Evolutionary conservation across 2,113 vertebrate species (phyloP).

Genomic region (Poecilia latipinna): DNA sequence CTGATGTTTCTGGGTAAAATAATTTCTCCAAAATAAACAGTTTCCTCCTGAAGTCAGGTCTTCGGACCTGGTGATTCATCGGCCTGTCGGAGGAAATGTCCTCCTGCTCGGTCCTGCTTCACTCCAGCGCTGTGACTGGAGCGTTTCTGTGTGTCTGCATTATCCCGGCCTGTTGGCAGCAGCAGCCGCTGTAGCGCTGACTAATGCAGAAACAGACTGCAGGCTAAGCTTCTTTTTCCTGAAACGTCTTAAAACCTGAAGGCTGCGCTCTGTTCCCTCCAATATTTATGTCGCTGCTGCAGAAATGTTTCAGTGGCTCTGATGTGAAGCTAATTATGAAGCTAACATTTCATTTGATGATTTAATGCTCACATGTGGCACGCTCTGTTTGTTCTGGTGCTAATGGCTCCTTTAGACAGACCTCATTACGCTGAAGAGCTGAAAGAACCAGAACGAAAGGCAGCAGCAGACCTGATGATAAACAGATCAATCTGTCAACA

Average conservation of each 20-base stretch:
- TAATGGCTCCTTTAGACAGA: neutral
- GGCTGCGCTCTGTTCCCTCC: constrained; percentile 31
- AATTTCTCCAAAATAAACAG: neutral
- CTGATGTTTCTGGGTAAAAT: constrained; percentile 3
- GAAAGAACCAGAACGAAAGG: neutral
- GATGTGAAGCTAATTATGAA: neutral
- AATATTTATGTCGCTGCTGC: constrained; percentile 24
- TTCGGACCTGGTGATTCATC: constrained; percentile 29
- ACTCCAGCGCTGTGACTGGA: constrained; percentile 14
- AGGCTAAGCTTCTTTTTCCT: constrained; percentile 67
- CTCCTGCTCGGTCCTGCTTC: constrained; percentile 16
- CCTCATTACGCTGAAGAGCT: neutral
- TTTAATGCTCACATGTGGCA: neutral
- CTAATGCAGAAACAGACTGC: constrained; percentile 75
- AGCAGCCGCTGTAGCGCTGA: constrained; percentile 66
- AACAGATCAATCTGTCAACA: neutral
- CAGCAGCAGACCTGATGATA: neutral
- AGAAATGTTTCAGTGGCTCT: neutral
- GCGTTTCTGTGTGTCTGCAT: constrained; percentile 29
- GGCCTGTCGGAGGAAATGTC: constrained; percentile 34
- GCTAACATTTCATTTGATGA: neutral
- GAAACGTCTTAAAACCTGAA: constrained; percentile 57
- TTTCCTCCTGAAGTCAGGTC: constrained; percentile 9
- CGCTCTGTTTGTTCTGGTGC: neutral
- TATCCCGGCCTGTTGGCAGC: constrained; percentile 45